phyloP scores from a whole-genome alignment of 2,888 invertebrate genomes.

The Osmoderma eremita region DNA sequence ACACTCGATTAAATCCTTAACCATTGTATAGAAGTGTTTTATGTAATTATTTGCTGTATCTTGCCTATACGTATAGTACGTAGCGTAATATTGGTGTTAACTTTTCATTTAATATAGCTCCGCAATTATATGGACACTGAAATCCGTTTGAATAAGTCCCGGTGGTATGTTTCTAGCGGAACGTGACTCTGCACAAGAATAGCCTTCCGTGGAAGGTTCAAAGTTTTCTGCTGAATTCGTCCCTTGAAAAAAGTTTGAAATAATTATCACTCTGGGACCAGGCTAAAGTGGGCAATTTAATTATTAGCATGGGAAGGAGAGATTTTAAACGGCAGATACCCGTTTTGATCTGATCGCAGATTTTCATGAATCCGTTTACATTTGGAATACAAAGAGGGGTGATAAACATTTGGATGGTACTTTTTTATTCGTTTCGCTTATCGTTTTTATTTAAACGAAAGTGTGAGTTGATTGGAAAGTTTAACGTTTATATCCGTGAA shows the following conservation, averaged over 20 bases:
- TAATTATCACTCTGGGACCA: slow-evolving; percentile 39
- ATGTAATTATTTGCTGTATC: too few relatives aligned
- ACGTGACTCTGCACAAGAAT: slow-evolving; percentile 39
- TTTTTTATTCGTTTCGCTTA: slow-evolving; percentile 2
- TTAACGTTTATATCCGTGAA: not conserved
- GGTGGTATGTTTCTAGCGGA: slow-evolving; percentile 33
- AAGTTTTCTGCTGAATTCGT: slow-evolving; percentile 40
- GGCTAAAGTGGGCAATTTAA: slow-evolving; percentile 38
- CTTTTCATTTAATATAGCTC: slow-evolving; percentile 33
- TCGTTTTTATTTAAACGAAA: slow-evolving; percentile 14
- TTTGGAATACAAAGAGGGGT: slow-evolving; percentile 10
- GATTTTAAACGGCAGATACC: slow-evolving; percentile 21
- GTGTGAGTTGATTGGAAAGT: slow-evolving; percentile 11
- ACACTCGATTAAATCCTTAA: too few relatives aligned
- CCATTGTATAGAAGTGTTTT: too few relatives aligned
- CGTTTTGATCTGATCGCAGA: slow-evolving; percentile 28
- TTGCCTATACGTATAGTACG: too few relatives aligned
- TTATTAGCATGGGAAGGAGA: slow-evolving; percentile 33
- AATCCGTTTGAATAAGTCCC: slow-evolving; percentile 40
- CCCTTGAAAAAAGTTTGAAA: slow-evolving; percentile 38
- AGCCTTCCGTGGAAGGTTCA: slow-evolving; percentile 23
- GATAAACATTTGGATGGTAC: slow-evolving; percentile 22
- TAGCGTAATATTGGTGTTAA: too few relatives aligned
- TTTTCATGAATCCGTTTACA: slow-evolving; percentile 28
- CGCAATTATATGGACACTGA: slow-evolving; percentile 33